Evolutionary conservation across 1,140 invertebrate genomes (phyloP).

Genomic region (Panulirus ornatus): DNA sequence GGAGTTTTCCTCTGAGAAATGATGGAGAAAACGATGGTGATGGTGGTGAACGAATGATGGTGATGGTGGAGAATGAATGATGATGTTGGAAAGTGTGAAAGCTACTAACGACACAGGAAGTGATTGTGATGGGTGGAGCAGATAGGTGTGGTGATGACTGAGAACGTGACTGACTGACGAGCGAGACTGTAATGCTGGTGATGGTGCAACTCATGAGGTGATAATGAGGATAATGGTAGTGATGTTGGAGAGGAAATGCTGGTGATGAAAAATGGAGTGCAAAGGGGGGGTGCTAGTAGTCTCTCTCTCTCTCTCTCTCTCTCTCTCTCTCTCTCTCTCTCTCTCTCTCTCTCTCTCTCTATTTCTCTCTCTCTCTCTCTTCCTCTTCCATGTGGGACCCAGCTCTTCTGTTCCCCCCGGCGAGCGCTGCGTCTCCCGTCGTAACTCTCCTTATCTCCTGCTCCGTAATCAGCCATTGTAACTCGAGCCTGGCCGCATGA

Average conservation of each 20-base stretch:
- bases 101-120: no score
- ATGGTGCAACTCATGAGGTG: no score
- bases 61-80: not conserved
- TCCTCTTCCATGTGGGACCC: not conserved
- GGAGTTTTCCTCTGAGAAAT: no score
- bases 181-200: no score
- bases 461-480: not conserved
- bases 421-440: not conserved
- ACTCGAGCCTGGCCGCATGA: no score
- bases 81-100: not conserved
- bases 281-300: not conserved
- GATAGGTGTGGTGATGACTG: no score
- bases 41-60: not conserved
- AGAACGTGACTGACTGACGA: not conserved
- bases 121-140: not conserved
- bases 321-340: not conserved
- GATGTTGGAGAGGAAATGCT: not conserved
- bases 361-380: not conserved
- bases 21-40: no score
- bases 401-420: not conserved
- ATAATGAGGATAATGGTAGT: no score
- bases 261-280: no score
- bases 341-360: not conserved
- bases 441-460: not conserved
- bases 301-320: not conserved